phyloP scores from a whole-genome alignment of 2,113 vertebrate species.

The Sialia sialis region DNA sequence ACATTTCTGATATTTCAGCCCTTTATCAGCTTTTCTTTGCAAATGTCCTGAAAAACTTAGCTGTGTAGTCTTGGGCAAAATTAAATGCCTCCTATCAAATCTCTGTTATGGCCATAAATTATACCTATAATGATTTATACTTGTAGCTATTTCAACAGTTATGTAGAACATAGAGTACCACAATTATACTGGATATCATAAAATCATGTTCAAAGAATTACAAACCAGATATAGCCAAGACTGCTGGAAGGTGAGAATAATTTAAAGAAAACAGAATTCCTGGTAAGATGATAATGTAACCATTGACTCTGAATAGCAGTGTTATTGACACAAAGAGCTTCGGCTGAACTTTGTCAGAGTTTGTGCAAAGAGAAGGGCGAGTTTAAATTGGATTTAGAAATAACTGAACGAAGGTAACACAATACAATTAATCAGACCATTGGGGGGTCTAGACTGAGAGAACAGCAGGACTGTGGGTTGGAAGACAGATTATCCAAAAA shows the following conservation, averaged over 20 bases:
- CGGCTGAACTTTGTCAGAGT: slow-evolving; percentile 1
- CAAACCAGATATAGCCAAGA: not conserved
- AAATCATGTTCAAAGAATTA: not conserved
- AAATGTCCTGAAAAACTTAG: not conserved
- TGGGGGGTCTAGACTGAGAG: not conserved
- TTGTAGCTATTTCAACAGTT: not conserved
- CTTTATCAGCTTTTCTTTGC: not conserved
- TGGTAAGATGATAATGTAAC: slow-evolving; percentile 2
- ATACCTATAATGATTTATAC: not conserved
- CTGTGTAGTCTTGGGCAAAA: not conserved
- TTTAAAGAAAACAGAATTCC: not conserved
- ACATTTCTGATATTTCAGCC: not conserved
- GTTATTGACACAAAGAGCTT: slow-evolving; percentile 1
- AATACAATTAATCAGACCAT: not conserved
- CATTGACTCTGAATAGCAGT: not conserved
- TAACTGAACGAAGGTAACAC: not conserved
- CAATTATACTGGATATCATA: not conserved
- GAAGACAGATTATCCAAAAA: not conserved
- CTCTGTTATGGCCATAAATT: not conserved
- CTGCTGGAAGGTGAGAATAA: not conserved
- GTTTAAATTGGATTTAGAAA: slow-evolving; percentile 38
- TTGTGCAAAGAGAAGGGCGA: not conserved
- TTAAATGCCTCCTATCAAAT: not conserved
- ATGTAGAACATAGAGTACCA: not conserved
- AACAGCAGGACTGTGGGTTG: not conserved